Evolutionary conservation across 2,888 invertebrate genomes (phyloP).

Genomic region (Hypolimnas misippus): DNA sequence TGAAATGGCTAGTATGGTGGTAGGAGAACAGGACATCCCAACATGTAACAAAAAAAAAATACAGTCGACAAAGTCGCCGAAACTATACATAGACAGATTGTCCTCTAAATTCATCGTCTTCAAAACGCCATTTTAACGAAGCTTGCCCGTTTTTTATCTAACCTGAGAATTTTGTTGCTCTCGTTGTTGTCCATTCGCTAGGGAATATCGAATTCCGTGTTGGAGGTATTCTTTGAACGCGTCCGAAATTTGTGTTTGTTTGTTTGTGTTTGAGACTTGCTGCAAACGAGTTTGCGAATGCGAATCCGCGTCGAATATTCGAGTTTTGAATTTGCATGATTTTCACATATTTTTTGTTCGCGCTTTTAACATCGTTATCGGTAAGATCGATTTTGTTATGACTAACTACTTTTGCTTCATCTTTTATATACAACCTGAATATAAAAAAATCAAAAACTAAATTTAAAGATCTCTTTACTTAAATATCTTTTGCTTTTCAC

Average conservation of each 20-base stretch:
- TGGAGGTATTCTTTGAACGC: conserved; percentile 13
- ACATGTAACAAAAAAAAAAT: too few species aligned
- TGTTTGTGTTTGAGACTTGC: conserved; percentile 1
- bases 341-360: not conserved
- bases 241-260: conserved; percentile 6
- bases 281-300: conserved; percentile 11
- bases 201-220: conserved; percentile 18
- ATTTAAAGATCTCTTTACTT: too few species aligned
- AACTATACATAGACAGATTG: too few species aligned
- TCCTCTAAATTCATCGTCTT: not conserved
- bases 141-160: conserved; percentile 24
- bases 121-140: not conserved
- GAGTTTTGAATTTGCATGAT: not conserved
- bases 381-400: not conserved
- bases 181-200: conserved; percentile 8
- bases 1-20: too few species aligned
- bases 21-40: too few species aligned
- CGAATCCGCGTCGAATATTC: conserved; percentile 3
- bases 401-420: not conserved
- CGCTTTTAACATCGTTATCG: not conserved
- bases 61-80: too few species aligned
- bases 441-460: too few species aligned
- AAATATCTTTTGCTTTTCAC: too few species aligned
- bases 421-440: too few species aligned
- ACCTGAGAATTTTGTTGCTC: conserved; percentile 24